Evolutionary conservation across 1,140 invertebrate genomes (phyloP), one percentile per base, ranked within the genome.

Genomic region (Eriosoma lanigerum): DNA sequence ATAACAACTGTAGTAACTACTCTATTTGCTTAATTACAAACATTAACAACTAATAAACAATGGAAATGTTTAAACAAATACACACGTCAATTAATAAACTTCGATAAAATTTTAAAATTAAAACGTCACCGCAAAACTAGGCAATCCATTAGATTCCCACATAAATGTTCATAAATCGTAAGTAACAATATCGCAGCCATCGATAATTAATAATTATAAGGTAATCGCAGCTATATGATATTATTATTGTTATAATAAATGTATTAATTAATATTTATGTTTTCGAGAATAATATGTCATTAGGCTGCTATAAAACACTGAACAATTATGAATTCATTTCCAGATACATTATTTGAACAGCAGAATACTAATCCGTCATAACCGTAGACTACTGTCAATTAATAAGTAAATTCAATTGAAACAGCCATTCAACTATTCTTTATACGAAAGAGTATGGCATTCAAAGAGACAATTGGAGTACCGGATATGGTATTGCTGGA

Each of bases 401-500:
- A n/a, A 38, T 4, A 38, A 38, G 32, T 38, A 38, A 38, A 38
- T 38, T 4, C 3, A 4, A 38, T 4, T 38, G 8, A 38, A 4
- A 38, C 8, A 38, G 3, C 8, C 8, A 38, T 38, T 38, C 8
- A 38, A 38, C n/a, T n/a, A 38, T 38, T 38, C 32, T 38, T 4
- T 4, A 38, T 38, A 38, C 32, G 3, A 38, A 38, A 38, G 3
- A 38, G 3, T 38, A 38, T 38, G 24, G 17, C n/a, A 1, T 62
- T 19, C 6, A 38, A 58, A 46, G 21, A 17, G 21, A 60, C 32
- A 19, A 46, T 29, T 17, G 75, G 75, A 24, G 44, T 78, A 15
- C 21, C 75, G 15, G 29, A 78, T 24, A 78, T 78, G 75, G 75
- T 78, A 48, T 29, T 78, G 15, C 38, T 78, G 3, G 38, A 78